Evolutionary conservation across 2,888 invertebrate species (phyloP), one percentile per base, ranked within the genome.

Genomic region (Miltochrista miniata): DNA sequence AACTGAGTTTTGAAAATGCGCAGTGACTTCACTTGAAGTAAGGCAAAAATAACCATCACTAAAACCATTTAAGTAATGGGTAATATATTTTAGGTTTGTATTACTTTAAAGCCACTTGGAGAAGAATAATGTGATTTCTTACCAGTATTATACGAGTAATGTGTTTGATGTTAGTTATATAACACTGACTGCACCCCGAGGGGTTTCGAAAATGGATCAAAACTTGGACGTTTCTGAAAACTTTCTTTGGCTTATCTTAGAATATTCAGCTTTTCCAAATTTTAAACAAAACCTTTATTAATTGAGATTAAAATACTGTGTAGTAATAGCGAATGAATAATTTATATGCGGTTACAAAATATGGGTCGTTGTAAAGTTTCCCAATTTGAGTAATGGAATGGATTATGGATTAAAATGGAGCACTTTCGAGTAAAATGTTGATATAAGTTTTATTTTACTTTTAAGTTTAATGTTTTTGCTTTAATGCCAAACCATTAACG

Each of bases 151-250:
- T 24, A 68, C 61, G 14, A 11, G 7, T 41, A 24, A 70, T 74
- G 74, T 72, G 72, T 74, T 62, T 47, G 41, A 60, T 46, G 64
- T 69, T 74, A 77, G 72, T 80, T 74, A 63, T 69, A 64, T 69
- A 69, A 77, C 77, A 77, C 74, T 68, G 63, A 58, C 59, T 33
- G 37, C 68, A 72, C 73, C 70, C 72, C 72, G 18, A 24, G 60
- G 63, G 76, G 76, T 76, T 82, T 80, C 76, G 59, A 70, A 64
- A 59, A 74, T 68, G 74, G 76, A 77, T 76, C 69, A 57, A 64
- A 80, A 74, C 81, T 80, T 52, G 57, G 39, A 66, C 64, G 70
- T 76, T 73, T 74, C 76, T 12, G 70, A 80, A 72, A 79, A 78
- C 78, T 77, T 78, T 72, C 73, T 67, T 73, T 74, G 54, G 74